Base-by-base conservation (phyloP, 2,113 vertebrate species). In the Galeopterus variegatus region DNA sequence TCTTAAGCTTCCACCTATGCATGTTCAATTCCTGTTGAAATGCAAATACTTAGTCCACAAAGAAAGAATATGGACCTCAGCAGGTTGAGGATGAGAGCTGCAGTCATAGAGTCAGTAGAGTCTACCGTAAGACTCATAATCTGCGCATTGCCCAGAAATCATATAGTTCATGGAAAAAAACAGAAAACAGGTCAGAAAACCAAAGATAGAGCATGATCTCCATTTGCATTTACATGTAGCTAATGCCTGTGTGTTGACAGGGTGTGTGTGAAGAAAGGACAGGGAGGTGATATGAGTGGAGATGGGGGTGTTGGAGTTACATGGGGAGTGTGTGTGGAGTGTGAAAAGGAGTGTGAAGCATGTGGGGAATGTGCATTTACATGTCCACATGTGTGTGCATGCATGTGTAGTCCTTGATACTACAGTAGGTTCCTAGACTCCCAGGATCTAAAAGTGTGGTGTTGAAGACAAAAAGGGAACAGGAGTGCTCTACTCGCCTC, bases 401-500 rank as follows among this genome's bases (percentile, higher is more conserved):
- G 48, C 5, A 3, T 6, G 17, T 26, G 48, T 10, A 33, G 62
- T 75, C 62, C 50, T 48, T 12, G 23, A 69, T 21, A 33, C 36
- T 12, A 14, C 11, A 23, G 17, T 77, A n/a, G 48, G 15, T 10
- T 0, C 17, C 14, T 24, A 23, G 23, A 45, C 3, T 23, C 67
- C 18, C 72, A 67, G n/a, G 72, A 69, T 24, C 65, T 75, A 31
- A 17, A 64, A 48, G 31, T 58, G 14, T 45, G 21, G 36, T 28
- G 41, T 0, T 45, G 36, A 89, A 84, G 21, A 4, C 33, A 58
- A 18, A 67, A 76, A 23, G 9, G 18, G 15, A 54, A 12, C 21
- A 13, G 3, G 11, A 33, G 11, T 0, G 13, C 19, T 69, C 45
- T 54, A 3, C 7, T 7, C 6, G 4, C 4, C 54, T 12, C 19